A percentile compares a stretch with the other conserved stretches of the same genome.
phyloP scores from a whole-genome alignment of 2,888 invertebrate species.

The Clunio marinus region DNA sequence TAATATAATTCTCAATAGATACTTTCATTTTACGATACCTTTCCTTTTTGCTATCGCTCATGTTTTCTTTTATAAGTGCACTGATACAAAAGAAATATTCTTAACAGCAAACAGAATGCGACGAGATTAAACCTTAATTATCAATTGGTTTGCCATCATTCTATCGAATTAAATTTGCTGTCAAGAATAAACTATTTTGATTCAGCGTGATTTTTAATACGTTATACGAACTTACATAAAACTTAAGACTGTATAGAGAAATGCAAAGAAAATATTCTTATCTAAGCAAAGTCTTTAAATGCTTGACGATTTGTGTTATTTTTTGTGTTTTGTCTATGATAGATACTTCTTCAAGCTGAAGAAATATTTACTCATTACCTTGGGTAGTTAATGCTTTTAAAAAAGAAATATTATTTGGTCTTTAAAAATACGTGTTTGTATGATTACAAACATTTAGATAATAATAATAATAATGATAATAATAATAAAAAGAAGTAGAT shows the following conservation, averaged over 20 bases:
- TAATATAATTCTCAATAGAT: conserved; percentile 32
- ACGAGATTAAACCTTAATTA: not conserved
- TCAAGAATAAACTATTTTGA: conserved; percentile 3
- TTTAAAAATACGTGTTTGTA: too few relatives aligned
- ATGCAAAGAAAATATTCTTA: too few relatives aligned
- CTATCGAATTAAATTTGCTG: too few relatives aligned
- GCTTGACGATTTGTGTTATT: not conserved
- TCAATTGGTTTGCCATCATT: not conserved
- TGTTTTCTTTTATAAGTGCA: not conserved
- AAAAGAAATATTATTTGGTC: conserved; percentile 8
- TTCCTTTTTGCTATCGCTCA: conserved; percentile 21
- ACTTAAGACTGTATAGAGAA: too few relatives aligned
- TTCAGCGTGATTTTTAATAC: too few relatives aligned
- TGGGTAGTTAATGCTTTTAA: not conserved
- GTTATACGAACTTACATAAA: too few relatives aligned
- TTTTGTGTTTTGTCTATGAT: not conserved
- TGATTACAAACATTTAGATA: too few relatives aligned
- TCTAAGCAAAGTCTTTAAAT: conserved; percentile 39
- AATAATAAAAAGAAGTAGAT: too few relatives aligned
- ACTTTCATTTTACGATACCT: not conserved
- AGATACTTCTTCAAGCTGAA: not conserved
- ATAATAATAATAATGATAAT: too few relatives aligned
- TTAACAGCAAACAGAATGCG: too few relatives aligned
- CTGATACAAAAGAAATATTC: conserved; percentile 4
- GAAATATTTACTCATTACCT: not conserved